Conservation (phyloP, 1,140 invertebrate genomes). For the Hyles vespertilio region DNA sequence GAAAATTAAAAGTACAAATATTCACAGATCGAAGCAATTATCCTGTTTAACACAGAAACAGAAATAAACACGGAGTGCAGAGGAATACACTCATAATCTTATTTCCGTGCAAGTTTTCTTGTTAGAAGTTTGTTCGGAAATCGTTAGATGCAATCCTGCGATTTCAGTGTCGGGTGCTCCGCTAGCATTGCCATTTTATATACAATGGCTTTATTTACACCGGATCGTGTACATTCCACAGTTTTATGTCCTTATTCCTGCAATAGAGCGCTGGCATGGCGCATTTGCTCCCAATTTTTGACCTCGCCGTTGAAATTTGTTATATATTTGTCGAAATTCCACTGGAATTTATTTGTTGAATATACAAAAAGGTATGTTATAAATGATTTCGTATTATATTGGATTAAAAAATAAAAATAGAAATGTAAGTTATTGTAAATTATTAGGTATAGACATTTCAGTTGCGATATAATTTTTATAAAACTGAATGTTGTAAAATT, state of each 20-base stretch:
- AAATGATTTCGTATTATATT: no score
- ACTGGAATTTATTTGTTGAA: no score
- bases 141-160: slow-evolving; percentile 35
- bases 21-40: neutral
- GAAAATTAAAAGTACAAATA: no score
- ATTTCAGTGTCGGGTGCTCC: slow-evolving; percentile 32
- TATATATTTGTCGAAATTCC: no score
- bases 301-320: neutral
- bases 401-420: no score
- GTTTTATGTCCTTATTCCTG: slow-evolving; percentile 11
- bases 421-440: no score
- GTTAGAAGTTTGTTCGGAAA: slow-evolving; percentile 57
- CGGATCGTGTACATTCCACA: slow-evolving; percentile 9
- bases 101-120: slow-evolving; percentile 52
- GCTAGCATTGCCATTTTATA: slow-evolving; percentile 37
- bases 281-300: slow-evolving; percentile 2
- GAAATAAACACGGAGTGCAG: neutral
- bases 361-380: no score
- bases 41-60: neutral
- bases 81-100: slow-evolving; percentile 36
- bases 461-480: no score
- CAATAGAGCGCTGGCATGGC: neutral
- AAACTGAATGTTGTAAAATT: no score
- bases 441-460: no score
- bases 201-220: slow-evolving; percentile 20